A percentile compares a stretch with the other conserved stretches of the same genome.
phyloP scores from a whole-genome alignment of 2,888 invertebrate species.

The Andrena haemorrhoa region DNA sequence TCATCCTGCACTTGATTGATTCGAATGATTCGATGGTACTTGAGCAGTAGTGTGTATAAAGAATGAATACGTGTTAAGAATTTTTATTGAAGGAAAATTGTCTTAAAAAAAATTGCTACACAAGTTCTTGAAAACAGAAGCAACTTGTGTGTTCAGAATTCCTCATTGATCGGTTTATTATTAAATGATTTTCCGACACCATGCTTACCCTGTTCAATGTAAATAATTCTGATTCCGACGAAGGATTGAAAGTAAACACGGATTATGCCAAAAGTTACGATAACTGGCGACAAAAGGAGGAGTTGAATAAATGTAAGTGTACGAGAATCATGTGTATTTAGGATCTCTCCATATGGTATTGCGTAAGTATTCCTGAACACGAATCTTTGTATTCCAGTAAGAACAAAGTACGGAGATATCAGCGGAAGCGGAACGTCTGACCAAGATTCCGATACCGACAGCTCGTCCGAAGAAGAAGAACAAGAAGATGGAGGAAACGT shows the following conservation, averaged over 20 bases:
- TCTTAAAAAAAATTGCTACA: no score
- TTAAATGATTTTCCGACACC: constrained; percentile 14
- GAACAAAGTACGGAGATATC: constrained; percentile 90
- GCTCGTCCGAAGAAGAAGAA: constrained; percentile 88
- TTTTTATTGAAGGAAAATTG: no score
- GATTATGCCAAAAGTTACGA: constrained; percentile 94
- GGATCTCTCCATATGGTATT: background rate
- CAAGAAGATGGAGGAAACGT: constrained; percentile 88
- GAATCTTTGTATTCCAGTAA: constrained; percentile 86
- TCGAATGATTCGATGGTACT: no score
- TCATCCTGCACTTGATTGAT: no score
- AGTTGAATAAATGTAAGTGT: constrained; percentile 91
- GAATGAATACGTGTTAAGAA: no score
- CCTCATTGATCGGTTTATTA: background rate
- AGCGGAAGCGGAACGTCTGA: constrained; percentile 83
- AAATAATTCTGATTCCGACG: constrained; percentile 78
- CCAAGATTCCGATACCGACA: constrained; percentile 83
- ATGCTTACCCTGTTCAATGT: constrained; percentile 68
- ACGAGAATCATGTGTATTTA: background rate
- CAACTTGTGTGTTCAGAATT: no score
- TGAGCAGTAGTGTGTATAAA: no score
- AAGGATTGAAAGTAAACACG: constrained; percentile 89
- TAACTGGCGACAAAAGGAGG: constrained; percentile 93
- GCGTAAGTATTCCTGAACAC: constrained; percentile 49
- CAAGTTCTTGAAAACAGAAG: background rate